Conservation (phyloP, 2,797 vertebrate genomes). For the Lateolabrax maculatus region DNA sequence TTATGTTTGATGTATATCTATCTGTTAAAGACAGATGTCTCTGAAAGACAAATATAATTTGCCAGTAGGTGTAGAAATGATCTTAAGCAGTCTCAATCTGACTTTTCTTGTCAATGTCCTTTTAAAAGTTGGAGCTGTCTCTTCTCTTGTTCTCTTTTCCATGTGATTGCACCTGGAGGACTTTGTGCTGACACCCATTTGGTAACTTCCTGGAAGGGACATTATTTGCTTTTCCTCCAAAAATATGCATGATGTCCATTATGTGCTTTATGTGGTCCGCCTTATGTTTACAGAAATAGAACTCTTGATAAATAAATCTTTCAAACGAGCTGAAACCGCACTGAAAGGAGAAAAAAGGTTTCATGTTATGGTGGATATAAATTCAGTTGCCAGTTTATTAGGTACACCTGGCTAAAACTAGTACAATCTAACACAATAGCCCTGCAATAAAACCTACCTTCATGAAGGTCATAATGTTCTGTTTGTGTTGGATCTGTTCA, state of each 20-base stretch:
- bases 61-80: background rate
- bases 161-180: slow-evolving; percentile 40
- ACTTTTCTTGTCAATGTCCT: slow-evolving; percentile 1
- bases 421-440: background rate
- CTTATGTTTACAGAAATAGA: background rate
- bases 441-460: background rate
- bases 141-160: slow-evolving; percentile 34
- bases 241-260: slow-evolving; percentile 8
- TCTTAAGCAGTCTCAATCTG: slow-evolving; percentile 14
- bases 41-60: background rate
- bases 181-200: slow-evolving; percentile 31
- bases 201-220: slow-evolving; percentile 23
- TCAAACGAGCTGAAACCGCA: background rate
- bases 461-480: background rate
- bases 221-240: slow-evolving; percentile 12
- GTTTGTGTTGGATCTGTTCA: background rate
- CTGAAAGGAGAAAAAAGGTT: background rate
- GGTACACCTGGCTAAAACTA: background rate
- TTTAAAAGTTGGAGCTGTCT: slow-evolving; percentile 31
- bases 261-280: background rate
- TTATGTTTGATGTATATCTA: background rate
- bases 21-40: background rate
- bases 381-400: background rate
- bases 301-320: background rate
- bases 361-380: background rate